Evolutionary conservation across 2,113 vertebrate species (phyloP).

Genomic region (Phaethon lepturus): DNA sequence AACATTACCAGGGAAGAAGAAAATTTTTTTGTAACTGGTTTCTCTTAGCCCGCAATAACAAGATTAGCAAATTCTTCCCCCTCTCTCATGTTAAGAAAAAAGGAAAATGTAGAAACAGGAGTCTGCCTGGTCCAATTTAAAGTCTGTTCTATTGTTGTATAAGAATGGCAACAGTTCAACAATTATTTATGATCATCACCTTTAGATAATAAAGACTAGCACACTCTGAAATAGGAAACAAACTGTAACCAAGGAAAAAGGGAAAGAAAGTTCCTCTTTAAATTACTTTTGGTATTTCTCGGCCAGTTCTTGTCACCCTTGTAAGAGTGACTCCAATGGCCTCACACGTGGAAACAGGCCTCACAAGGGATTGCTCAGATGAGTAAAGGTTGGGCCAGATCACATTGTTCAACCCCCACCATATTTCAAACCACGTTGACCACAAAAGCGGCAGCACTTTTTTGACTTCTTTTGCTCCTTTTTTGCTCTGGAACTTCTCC

Average conservation of each 20-base stretch:
- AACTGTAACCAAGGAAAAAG: neutral
- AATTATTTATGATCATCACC: neutral
- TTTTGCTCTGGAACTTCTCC: slow-evolving; percentile 61
- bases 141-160: neutral
- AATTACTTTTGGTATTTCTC: neutral
- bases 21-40: neutral
- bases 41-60: neutral
- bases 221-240: neutral
- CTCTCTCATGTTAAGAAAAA: neutral
- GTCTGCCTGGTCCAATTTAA: neutral
- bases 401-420: neutral
- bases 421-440: neutral
- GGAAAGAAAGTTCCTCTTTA: neutral
- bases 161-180: neutral
- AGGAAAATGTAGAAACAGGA: neutral
- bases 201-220: neutral
- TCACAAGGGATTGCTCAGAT: neutral
- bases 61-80: neutral
- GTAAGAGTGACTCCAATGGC: neutral
- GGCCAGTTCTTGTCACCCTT: neutral
- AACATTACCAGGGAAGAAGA: neutral
- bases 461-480: slow-evolving; percentile 51
- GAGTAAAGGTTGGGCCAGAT: neutral
- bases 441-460: slow-evolving; percentile 25
- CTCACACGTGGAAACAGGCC: neutral